Evolutionary conservation across 2,113 vertebrate genomes (phyloP), one percentile per base, ranked within the genome.

Genomic region (Pelusios castaneus): DNA sequence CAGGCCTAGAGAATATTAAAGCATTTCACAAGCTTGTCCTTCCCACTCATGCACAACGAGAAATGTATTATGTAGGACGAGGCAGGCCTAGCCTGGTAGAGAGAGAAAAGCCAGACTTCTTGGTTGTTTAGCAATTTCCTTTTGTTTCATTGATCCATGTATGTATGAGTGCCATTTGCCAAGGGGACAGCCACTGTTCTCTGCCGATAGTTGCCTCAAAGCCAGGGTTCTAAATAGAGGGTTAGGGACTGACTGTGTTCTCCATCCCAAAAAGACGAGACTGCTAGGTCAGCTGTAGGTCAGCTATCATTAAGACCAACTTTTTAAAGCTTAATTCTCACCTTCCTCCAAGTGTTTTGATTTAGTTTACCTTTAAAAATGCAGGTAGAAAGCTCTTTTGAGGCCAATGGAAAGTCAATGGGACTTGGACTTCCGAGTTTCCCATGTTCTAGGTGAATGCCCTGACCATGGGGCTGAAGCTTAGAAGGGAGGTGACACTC

Each of bases 111-210:
- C 38, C 24, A 75, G 73, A 13, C 14, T 75, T 45, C 24, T 14
- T 73, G 22, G 8, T 12, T 27, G 24, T 11, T 75, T 43, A 43
- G 73, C 41, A 43, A 14, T 75, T 75, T 45, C 41, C 27, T 81
- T 38, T 67, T 5, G 19, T 24, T 13, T 73, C 79, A 29, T 34
- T 19, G 45, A 4, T 45, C 17, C 14, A 45, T 77, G 5, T 45
- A 63, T 0, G 0, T 43, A 51, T 2, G 13, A 16, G 8, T 5
- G 2, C 2, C 8, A 3, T 1, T 0, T 54, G n/a, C 12, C 27
- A 41, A n/a, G 70, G 49, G 41, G 21, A 2, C 2, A 4, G 58
- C 41, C 17, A 7, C 34, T 83, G 25, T 82, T 14, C 45, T 91
- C 45, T 80, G 38, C 47, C 4, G 73, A 3, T 1, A 58, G 3